Conservation (phyloP, 2,113 vertebrate genomes). For the Siniperca knerii region DNA sequence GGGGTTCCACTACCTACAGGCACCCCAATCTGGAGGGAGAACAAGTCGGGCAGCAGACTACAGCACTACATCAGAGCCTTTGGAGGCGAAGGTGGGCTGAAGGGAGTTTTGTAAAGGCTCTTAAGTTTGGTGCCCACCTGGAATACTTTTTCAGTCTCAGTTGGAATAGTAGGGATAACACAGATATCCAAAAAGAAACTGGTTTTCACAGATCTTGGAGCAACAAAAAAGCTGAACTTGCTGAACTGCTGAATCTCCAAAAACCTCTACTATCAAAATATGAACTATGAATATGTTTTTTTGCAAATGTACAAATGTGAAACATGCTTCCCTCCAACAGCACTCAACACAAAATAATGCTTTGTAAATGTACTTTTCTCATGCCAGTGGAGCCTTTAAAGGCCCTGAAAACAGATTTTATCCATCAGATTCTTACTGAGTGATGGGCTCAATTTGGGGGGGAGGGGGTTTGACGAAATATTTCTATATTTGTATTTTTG, state of each 20-base stretch:
- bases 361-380: conserved; percentile 4
- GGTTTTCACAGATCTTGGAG: background rate
- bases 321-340: background rate
- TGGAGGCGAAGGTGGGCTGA: conserved; percentile 94
- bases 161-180: background rate
- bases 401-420: background rate
- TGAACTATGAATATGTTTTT: conserved; percentile 4
- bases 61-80: conserved; percentile 88
- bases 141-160: conserved; percentile 24
- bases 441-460: background rate
- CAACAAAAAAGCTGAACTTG: background rate
- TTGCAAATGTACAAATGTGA: background rate
- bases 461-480: too few relatives aligned
- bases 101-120: conserved; percentile 56
- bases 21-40: conserved; percentile 90
- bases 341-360: background rate
- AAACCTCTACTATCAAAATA: conserved; percentile 5
- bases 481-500: background rate
- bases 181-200: background rate
- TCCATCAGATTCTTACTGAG: background rate
- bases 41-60: conserved; percentile 92
- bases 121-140: conserved; percentile 64
- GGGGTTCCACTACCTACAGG: conserved; percentile 86
- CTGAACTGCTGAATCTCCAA: background rate
- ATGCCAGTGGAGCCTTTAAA: background rate